Evolutionary conservation across 2,797 vertebrate genomes (phyloP).

Genomic region (Poeciliopsis infans): DNA sequence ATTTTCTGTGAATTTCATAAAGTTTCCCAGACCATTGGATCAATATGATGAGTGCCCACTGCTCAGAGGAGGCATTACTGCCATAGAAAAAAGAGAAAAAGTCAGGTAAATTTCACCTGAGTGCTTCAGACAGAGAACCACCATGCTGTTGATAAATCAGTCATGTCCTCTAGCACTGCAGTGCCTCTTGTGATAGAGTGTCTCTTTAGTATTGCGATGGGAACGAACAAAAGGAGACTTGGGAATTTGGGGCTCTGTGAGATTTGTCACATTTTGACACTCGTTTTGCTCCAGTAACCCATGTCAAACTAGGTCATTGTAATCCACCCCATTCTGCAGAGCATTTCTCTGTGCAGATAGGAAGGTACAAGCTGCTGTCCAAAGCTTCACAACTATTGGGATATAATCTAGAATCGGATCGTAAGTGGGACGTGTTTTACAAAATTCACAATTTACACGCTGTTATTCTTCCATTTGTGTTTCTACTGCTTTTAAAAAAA

Average conservation of each 20-base stretch:
- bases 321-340: conserved; percentile 49
- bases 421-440: too few species aligned
- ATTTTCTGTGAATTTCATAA: conserved; percentile 33
- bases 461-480: too few species aligned
- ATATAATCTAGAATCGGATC: background rate
- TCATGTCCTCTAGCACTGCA: conserved; percentile 31
- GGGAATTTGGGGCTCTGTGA: conserved; percentile 57
- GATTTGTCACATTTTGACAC: conserved; percentile 74
- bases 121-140: conserved; percentile 27
- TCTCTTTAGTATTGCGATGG: conserved; percentile 62
- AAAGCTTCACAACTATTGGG: conserved; percentile 10
- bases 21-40: conserved; percentile 41
- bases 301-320: conserved; percentile 64
- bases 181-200: conserved; percentile 50
- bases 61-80: conserved; percentile 3
- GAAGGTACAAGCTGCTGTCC: conserved; percentile 22
- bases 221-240: conserved; percentile 52
- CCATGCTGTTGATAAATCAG: conserved; percentile 48
- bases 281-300: conserved; percentile 70
- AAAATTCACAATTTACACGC: too few species aligned
- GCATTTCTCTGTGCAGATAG: conserved; percentile 36
- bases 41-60: conserved; percentile 19
- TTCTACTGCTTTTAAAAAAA: too few species aligned
- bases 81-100: background rate
- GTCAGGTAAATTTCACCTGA: background rate